Evolutionary conservation across 2,888 invertebrate species (phyloP).

Genomic region (Antitype chi): DNA sequence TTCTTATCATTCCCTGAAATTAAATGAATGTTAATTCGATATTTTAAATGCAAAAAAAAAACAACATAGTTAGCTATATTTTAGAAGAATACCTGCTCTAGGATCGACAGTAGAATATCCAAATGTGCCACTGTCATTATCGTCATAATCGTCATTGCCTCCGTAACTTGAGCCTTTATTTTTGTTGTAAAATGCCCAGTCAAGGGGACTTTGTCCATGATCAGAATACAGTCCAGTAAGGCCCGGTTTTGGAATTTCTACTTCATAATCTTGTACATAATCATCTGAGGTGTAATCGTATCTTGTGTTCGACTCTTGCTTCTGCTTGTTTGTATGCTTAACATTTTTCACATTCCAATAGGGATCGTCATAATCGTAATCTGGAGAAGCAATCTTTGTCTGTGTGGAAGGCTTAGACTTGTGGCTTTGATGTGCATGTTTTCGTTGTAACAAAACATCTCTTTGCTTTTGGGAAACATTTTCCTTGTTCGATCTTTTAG

Average conservation of each 20-base stretch:
- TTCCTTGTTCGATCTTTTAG: constrained; percentile 65
- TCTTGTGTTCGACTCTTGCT: constrained; percentile 62
- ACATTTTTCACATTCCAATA: constrained; percentile 85
- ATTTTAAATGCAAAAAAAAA: neutral
- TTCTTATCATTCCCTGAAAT: constrained; percentile 44
- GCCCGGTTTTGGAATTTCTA: constrained; percentile 84
- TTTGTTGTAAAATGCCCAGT: constrained; percentile 69
- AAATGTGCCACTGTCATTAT: constrained; percentile 69
- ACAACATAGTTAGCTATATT: no score
- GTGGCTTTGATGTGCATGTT: constrained; percentile 66
- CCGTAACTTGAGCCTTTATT: constrained; percentile 71
- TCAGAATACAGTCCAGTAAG: constrained; percentile 85
- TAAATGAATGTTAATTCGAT: neutral
- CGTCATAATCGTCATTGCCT: constrained; percentile 74
- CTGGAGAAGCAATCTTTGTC: constrained; percentile 74
- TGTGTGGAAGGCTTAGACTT: constrained; percentile 65
- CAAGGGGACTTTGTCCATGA: constrained; percentile 70
- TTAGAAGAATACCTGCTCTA: constrained; percentile 75
- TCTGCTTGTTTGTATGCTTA: constrained; percentile 71
- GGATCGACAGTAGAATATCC: constrained; percentile 85
- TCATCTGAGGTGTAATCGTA: constrained; percentile 74
- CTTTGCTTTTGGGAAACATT: constrained; percentile 77
- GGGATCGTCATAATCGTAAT: constrained; percentile 80
- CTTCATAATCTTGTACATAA: constrained; percentile 78
- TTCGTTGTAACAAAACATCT: constrained; percentile 76